These are phyloP conservation scores for Semicossyphus pulcher DNA, from an alignment of 2,113 vertebrate species.

Conservation along the genomic window DNA sequence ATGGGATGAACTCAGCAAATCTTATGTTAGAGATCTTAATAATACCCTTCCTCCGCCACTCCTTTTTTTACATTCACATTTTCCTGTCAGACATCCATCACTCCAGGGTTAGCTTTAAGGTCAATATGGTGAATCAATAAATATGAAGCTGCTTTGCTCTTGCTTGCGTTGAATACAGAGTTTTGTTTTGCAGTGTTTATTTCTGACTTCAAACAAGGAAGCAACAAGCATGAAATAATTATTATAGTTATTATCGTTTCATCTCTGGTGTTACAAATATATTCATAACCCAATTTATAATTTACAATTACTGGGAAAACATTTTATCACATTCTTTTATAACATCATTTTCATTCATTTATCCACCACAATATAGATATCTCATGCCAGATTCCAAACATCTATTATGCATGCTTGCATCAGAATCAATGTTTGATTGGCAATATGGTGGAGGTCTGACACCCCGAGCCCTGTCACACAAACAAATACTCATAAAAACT, in stretches of 20 bases:
- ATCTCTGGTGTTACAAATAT: neutral
- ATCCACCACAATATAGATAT: neutral
- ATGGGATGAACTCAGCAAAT: constrained; percentile 7
- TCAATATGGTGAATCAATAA: constrained; percentile 56
- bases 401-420: constrained; percentile 7
- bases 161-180: constrained; percentile 3
- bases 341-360: neutral
- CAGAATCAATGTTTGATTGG: constrained; percentile 9
- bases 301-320: neutral
- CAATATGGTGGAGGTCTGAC: neutral
- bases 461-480: neutral
- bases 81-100: constrained; percentile 57
- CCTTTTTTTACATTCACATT: constrained; percentile 24
- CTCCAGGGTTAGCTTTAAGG: constrained; percentile 39
- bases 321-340: neutral
- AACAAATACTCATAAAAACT: neutral
- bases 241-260: neutral
- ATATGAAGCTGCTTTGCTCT: constrained; percentile 19
- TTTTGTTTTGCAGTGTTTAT: constrained; percentile 6
- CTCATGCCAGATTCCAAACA: neutral
- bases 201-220: neutral
- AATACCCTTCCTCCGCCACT: neutral
- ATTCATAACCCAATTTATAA: neutral
- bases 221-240: neutral
- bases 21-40: neutral